phyloP scores from a whole-genome alignment of 2,888 invertebrate genomes.

The Oscheius sp. region DNA sequence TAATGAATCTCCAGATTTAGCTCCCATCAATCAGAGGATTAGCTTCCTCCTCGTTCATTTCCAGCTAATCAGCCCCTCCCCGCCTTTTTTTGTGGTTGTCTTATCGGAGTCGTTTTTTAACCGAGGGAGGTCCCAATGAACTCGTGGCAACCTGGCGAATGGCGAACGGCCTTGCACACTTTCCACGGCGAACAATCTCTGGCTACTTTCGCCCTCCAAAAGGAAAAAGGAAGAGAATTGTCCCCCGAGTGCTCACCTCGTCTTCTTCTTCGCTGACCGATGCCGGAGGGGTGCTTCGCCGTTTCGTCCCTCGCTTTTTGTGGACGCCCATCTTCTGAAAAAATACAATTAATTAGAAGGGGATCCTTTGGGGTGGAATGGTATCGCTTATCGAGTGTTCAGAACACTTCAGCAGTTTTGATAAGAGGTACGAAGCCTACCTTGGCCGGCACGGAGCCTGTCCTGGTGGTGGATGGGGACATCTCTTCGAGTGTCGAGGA shows the following conservation, averaged over 20 bases:
- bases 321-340: slow-evolving; percentile 16
- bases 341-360: background rate
- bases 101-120: slow-evolving; percentile 7
- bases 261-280: slow-evolving; percentile 26
- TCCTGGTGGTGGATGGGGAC: slow-evolving; percentile 15
- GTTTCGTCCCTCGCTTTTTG: background rate
- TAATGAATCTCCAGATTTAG: too few relatives aligned
- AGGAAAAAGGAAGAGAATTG: background rate
- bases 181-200: background rate
- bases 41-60: background rate
- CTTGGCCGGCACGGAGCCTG: background rate
- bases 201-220: slow-evolving; percentile 19
- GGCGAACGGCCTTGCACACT: slow-evolving; percentile 20
- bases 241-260: slow-evolving; percentile 1
- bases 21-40: background rate
- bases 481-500: background rate
- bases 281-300: slow-evolving; percentile 13
- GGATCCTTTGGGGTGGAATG: background rate
- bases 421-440: slow-evolving; percentile 7
- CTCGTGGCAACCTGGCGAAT: background rate
- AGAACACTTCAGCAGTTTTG: slow-evolving; percentile 24
- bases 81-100: background rate
- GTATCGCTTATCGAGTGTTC: slow-evolving; percentile 26
- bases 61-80: background rate
- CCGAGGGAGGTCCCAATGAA: slow-evolving; percentile 5